Evolutionary conservation across 1,140 invertebrate species (phyloP).

Genomic region (Sitodiplosis mosellana): DNA sequence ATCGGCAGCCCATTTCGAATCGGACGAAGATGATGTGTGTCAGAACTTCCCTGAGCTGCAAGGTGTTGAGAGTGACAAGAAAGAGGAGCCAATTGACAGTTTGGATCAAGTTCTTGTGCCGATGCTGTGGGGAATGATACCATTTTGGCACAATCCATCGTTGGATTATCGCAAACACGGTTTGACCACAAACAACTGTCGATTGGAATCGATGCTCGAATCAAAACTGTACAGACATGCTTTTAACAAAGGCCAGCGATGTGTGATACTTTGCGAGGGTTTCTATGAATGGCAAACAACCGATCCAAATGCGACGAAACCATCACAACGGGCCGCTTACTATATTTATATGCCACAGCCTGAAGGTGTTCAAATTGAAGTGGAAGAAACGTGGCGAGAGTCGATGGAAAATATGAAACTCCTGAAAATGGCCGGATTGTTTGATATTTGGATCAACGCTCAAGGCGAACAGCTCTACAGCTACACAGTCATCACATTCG

Average conservation of each 20-base stretch:
- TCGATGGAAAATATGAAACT: conserved; percentile 43
- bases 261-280: conserved; percentile 60
- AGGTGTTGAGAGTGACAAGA: neutral
- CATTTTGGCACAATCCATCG: conserved; percentile 57
- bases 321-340: conserved; percentile 33
- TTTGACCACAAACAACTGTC: conserved; percentile 63
- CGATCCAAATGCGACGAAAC: conserved; percentile 42
- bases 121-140: conserved; percentile 74
- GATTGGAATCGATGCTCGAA: conserved; percentile 45
- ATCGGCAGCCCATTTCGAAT: conserved; percentile 33
- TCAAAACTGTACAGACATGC: conserved; percentile 49
- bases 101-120: conserved; percentile 34
- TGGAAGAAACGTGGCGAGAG: conserved; percentile 31
- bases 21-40: conserved; percentile 14
- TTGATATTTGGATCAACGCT: conserved; percentile 44
- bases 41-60: conserved; percentile 4
- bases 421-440: conserved; percentile 59
- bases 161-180: conserved; percentile 47
- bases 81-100: conserved; percentile 6
- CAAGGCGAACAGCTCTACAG: conserved; percentile 43
- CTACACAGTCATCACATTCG: conserved; percentile 61
- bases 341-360: conserved; percentile 49
- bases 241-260: conserved; percentile 47
- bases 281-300: conserved; percentile 77
- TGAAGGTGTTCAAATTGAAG: conserved; percentile 32